phyloP scores from a whole-genome alignment of 2,113 vertebrate genomes.

The Notechis scutatus region DNA sequence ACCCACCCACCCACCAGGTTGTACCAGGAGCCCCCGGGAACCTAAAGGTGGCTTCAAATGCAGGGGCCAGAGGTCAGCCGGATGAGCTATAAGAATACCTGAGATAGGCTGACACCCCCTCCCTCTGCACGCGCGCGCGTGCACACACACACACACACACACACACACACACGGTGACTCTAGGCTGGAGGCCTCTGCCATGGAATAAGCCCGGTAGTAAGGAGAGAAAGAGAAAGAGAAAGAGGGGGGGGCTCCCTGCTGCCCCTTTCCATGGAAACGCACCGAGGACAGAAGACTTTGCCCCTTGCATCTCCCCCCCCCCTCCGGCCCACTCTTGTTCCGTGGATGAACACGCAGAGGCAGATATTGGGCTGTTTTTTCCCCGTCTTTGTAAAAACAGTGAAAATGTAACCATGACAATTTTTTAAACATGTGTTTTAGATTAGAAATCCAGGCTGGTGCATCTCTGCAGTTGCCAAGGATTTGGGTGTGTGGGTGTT shows the following conservation, averaged over 20 bases:
- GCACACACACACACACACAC: too few species aligned
- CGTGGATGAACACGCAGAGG: not conserved
- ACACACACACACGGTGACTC: too few species aligned
- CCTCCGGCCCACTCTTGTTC: not conserved
- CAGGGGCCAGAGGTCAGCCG: not conserved
- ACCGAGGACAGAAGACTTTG: not conserved
- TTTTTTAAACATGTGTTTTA: conserved; percentile 42
- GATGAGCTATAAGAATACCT: not conserved
- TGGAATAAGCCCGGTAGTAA: not conserved
- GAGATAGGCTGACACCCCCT: not conserved
- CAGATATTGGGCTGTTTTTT: not conserved
- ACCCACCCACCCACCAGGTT: not conserved
- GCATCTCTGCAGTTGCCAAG: conserved; percentile 48
- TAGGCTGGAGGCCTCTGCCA: not conserved
- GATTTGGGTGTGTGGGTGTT: conserved; percentile 35
- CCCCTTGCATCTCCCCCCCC: not conserved
- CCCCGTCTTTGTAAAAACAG: conserved; percentile 39
- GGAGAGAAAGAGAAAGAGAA: not conserved
- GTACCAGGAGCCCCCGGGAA: not conserved
- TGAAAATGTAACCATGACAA: not conserved
- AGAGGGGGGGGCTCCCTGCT: not conserved
- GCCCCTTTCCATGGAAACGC: not conserved
- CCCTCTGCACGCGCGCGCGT: too few species aligned
- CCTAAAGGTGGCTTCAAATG: not conserved
- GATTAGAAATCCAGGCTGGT: conserved; percentile 29